Evolutionary conservation across 2,888 invertebrate genomes (phyloP).

Genomic region (Morpho helenor): DNA sequence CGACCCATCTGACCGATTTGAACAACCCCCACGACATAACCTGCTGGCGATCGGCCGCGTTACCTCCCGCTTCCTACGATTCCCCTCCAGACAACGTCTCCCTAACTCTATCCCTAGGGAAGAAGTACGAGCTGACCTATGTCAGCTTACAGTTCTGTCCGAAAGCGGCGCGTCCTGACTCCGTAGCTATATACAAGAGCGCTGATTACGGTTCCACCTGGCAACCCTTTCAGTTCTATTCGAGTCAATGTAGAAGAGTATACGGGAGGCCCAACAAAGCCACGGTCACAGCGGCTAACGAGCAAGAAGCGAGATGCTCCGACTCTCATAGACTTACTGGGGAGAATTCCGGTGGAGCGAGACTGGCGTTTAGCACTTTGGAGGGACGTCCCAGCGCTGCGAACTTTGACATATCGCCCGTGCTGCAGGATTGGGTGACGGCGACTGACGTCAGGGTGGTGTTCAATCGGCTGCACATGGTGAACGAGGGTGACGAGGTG

Average conservation of each 20-base stretch:
- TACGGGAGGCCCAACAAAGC: constrained; percentile 94
- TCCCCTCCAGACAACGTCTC: constrained; percentile 96
- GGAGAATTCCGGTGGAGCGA: constrained; percentile 82
- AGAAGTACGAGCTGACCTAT: constrained; percentile 98
- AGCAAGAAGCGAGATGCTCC: constrained; percentile 98
- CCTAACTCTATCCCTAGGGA: constrained; percentile 93
- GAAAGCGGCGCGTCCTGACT: constrained; percentile 94
- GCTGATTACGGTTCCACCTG: constrained; percentile 97
- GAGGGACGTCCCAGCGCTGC: constrained; percentile 97
- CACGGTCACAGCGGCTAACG: constrained; percentile 95
- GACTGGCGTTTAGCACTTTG: constrained; percentile 97
- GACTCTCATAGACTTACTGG: constrained; percentile 89
- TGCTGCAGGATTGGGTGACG: constrained; percentile 99
- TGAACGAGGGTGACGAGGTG: constrained; percentile 78
- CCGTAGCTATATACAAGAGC: constrained; percentile 97
- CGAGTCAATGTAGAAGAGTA: constrained; percentile 93
- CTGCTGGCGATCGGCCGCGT: constrained; percentile 97
- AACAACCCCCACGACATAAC: constrained; percentile 98
- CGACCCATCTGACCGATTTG: constrained; percentile 94
- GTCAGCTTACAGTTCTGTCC: constrained; percentile 98
- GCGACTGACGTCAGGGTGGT: constrained; percentile 97
- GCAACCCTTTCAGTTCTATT: constrained; percentile 99
- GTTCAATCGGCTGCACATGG: constrained; percentile 93
- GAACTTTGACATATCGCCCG: constrained; percentile 96
- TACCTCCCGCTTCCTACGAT: constrained; percentile 84